Base-by-base conservation (phyloP, 2,888 invertebrate genomes). In the Apamea monoglypha region DNA sequence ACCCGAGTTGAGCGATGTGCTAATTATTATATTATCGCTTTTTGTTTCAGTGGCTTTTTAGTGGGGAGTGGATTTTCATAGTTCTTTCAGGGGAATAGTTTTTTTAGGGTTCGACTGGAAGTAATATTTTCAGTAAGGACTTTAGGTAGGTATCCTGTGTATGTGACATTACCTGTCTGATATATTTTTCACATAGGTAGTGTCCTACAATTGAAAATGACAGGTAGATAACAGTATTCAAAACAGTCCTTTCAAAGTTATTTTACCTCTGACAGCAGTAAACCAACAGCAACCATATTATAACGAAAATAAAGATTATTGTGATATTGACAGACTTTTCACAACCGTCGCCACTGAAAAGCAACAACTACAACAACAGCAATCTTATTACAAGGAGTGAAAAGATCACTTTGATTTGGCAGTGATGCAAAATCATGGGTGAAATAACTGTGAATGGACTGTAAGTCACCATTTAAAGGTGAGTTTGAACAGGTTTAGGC, bases 21-120 rank as follows among this genome's bases (percentile, higher is more conserved):
- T 84, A 90, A 90, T 91, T 90, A 87, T 82, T 83, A 80, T 86
- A 81, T 86, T 83, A 81, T 78, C 50, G 71, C 69, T 67, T 78
- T 69, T 81, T 72, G 74, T 47, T 80, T 59, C 21, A 47, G 84
- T 72, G 29, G 67, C 71, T 79, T 76, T 80, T 81, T 67, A 68
- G 67, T 71, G 14, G 21, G 14, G 14, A 71, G 21, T 16, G 16
- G 1, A 32, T 50, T 76, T 69, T 16, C 21, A 40, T 29, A 18
- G 5, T 16, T 47, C 29, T 56, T 36, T 32, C 29, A 12, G 47
- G 18, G 1, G 14, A 29, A 29, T 40, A 1, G 1, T 21, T 59
- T 44, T 40, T 36, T 36, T 12, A 36, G 1, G 18, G 3, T 18
- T 36, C 6, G 1, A 36, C 6, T 56, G 25, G 25, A 18, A n/a